Base-by-base conservation (phyloP, 2,797 vertebrate species). In the Gymnodraco acuticeps region DNA sequence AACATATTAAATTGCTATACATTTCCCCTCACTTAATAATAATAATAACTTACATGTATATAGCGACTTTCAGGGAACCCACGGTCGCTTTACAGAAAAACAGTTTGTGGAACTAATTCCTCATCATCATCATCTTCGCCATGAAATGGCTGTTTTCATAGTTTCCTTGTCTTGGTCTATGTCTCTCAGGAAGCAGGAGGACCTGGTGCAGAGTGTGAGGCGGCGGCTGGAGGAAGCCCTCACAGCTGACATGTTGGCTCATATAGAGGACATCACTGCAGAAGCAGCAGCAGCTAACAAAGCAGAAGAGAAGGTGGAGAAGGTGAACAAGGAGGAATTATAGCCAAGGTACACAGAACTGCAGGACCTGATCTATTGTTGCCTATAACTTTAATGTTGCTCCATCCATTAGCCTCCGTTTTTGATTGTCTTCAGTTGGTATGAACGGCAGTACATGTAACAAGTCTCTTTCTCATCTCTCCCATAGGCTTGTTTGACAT, bases 221-320 rank as follows among this genome's bases (percentile, higher is more conserved):
- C 96, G 97, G 94, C 95, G 97, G 87, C 93, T 99, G 31, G 97
- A 99, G 88, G 98, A 99, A 72, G 98, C 97, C 0, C 96, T 99
- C 58, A 96, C 98, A 95, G 98, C 97, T 0, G 97, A 99, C 84
- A 98, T 98, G 96, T 90, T 99, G 56, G 97, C 97, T 38, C 97
- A 99, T 0, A 95, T 97, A 65, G 96, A 99, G 86, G 97, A 98
- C 81, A 93, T 95, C 1, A 71, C 94, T 1, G 90, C 93, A 3
- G 96, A 96, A 0, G 43, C 91, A 2, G 94, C 62, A 64, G 46
- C 95, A 12, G 74, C 92, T 0, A 92, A 94, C 13, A 88, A 90
- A 93, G 93, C 14, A 12, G 88, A 87, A 61, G 87, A 90, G 48
- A 85, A 75, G 53, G 76, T 59, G 23, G 88, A 92, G 64, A 69